A percentile compares a stretch with the other conserved stretches of the same genome.
phyloP scores from a whole-genome alignment of 2,797 vertebrate genomes.

The Onychomys leucogaster region DNA sequence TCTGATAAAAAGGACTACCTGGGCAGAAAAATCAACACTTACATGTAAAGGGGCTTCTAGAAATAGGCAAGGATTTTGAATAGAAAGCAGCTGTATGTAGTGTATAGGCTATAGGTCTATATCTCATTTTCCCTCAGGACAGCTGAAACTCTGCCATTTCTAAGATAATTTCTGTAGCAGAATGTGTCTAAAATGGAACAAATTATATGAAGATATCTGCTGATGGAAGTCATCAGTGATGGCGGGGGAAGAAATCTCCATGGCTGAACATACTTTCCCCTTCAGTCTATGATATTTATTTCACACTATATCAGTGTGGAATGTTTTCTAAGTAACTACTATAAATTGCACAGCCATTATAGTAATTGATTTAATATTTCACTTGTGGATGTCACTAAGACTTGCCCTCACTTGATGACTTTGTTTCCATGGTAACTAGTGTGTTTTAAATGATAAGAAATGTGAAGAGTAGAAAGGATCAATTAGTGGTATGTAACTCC shows the following conservation, averaged over 20 bases:
- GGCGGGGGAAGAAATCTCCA: not conserved
- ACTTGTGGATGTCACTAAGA: conserved; percentile 50
- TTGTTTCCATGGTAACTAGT: conserved; percentile 68
- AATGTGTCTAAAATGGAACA: conserved; percentile 2
- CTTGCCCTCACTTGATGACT: conserved; percentile 52
- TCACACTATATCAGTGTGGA: conserved; percentile 44
- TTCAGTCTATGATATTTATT: conserved; percentile 42
- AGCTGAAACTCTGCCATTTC: conserved; percentile 12
- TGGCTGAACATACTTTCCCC: not conserved
- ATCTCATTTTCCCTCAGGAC: not conserved
- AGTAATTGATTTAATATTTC: conserved; percentile 73
- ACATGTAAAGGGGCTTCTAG: not conserved
- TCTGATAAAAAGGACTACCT: not conserved
- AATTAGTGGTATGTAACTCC: conserved; percentile 70
- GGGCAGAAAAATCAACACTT: not conserved
- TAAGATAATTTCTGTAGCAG: not conserved
- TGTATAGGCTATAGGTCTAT: not conserved
- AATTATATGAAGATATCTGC: not conserved
- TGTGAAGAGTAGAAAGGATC: conserved; percentile 57
- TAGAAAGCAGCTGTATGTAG: not conserved
- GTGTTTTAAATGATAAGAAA: conserved; percentile 67
- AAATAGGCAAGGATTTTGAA: not conserved
- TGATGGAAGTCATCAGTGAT: not conserved
- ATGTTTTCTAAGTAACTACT: conserved; percentile 59
- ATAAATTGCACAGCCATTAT: conserved; percentile 59